Percentiles rank a stretch among this genome's conserved stretches.
phyloP scores from a whole-genome alignment of 1,140 invertebrate species.

The Drosophila kikkawai region DNA sequence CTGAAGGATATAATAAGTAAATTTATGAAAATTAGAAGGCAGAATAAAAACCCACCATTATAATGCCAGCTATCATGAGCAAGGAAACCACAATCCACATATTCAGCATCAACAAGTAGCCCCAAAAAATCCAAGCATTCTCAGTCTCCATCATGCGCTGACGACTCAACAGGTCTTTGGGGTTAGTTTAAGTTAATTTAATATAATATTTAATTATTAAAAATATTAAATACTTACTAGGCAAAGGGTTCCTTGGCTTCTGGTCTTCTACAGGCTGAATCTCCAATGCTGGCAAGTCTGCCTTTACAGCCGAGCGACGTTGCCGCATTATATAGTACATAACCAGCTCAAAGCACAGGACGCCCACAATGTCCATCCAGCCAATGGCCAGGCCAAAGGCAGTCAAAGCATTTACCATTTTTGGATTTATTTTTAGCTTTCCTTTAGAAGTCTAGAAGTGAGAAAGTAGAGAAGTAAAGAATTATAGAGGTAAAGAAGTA shows the following conservation, averaged over 20 bases:
- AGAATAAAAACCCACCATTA: conserved; percentile 32
- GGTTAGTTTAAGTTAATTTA: neutral
- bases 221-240: conserved; percentile 4
- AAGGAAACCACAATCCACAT: conserved; percentile 56
- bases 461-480: too few relatives aligned
- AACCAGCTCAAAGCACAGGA: conserved; percentile 60
- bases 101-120: conserved; percentile 61
- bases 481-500: neutral
- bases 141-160: conserved; percentile 3
- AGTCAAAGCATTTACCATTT: conserved; percentile 49
- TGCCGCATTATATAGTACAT: conserved; percentile 49
- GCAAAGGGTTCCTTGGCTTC: neutral
- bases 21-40: neutral
- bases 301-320: neutral
- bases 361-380: conserved; percentile 64
- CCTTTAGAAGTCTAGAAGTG: too few relatives aligned
- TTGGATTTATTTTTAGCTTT: neutral
- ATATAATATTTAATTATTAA: neutral
- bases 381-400: conserved; percentile 70
- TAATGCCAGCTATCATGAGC: conserved; percentile 62
- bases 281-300: neutral
- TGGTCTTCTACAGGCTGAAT: neutral
- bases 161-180: conserved; percentile 24
- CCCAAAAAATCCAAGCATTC: conserved; percentile 47
- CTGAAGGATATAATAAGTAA: conserved; percentile 8